phyloP scores from a whole-genome alignment of 1,140 invertebrate species.

The Hirudo medicinalis region DNA sequence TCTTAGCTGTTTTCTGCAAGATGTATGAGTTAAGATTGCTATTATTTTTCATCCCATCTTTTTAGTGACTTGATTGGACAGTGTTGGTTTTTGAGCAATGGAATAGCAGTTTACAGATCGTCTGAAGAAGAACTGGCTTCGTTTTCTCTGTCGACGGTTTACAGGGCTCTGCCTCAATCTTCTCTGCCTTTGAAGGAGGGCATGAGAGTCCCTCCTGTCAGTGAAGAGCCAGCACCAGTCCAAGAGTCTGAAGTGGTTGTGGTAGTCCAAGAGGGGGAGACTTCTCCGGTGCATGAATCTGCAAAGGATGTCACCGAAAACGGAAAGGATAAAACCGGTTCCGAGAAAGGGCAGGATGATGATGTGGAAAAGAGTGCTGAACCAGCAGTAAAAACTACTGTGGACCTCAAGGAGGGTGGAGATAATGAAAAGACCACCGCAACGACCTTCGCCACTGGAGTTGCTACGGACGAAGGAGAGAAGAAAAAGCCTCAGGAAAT shows the following conservation, averaged over 20 bases:
- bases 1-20: background rate
- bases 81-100: slow-evolving; percentile 5
- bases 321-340: background rate
- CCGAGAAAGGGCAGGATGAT: background rate
- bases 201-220: slow-evolving; percentile 13
- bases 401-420: background rate
- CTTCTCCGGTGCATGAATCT: background rate
- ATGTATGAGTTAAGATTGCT: background rate
- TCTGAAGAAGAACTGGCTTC: background rate
- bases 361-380: background rate
- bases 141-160: background rate
- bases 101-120: background rate
- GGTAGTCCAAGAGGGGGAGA: background rate
- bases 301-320: background rate
- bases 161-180: background rate
- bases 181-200: slow-evolving; percentile 14
- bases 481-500: slow-evolving; percentile 5
- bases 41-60: background rate
- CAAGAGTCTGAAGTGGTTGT: background rate
- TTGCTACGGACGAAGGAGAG: background rate
- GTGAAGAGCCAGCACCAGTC: background rate
- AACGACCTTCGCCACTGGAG: background rate
- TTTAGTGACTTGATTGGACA: slow-evolving; percentile 7
- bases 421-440: background rate
- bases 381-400: background rate